Evolutionary conservation across 2,113 vertebrate species (phyloP).

Genomic region (Perccottus glenii): DNA sequence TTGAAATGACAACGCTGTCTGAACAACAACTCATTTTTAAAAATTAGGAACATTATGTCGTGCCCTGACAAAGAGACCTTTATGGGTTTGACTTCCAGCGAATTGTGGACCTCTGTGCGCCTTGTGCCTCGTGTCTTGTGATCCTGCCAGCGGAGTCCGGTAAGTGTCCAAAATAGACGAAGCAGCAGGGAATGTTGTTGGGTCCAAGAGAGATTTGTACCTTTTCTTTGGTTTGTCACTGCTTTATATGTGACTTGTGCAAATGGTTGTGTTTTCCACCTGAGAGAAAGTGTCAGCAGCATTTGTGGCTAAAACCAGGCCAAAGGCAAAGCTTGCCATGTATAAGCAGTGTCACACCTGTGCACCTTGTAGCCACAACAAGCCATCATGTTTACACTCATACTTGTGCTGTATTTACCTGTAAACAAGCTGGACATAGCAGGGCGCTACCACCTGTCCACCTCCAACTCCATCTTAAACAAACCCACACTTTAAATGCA

Average conservation of each 20-base stretch:
- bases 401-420: constrained; percentile 67
- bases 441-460: not conserved
- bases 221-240: constrained; percentile 58
- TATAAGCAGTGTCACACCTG: constrained; percentile 71
- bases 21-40: constrained; percentile 42
- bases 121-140: constrained; percentile 66
- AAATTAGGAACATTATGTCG: constrained; percentile 44
- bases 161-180: constrained; percentile 42
- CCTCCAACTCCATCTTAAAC: not conserved
- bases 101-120: constrained; percentile 35
- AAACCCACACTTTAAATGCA: not conserved
- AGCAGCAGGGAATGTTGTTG: constrained; percentile 30
- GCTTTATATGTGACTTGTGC: constrained; percentile 58
- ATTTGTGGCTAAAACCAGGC: constrained; percentile 51
- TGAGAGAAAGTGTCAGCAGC: constrained; percentile 65
- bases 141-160: constrained; percentile 37
- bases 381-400: constrained; percentile 69
- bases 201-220: constrained; percentile 15
- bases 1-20: not conserved
- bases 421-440: constrained; percentile 68
- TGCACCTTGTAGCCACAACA: constrained; percentile 77
- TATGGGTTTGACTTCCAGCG: constrained; percentile 59
- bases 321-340: constrained; percentile 60
- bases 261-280: constrained; percentile 59
- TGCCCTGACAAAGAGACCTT: constrained; percentile 55